Evolutionary conservation across 1,140 invertebrate species (phyloP).

Genomic region (Drosophila orena): DNA sequence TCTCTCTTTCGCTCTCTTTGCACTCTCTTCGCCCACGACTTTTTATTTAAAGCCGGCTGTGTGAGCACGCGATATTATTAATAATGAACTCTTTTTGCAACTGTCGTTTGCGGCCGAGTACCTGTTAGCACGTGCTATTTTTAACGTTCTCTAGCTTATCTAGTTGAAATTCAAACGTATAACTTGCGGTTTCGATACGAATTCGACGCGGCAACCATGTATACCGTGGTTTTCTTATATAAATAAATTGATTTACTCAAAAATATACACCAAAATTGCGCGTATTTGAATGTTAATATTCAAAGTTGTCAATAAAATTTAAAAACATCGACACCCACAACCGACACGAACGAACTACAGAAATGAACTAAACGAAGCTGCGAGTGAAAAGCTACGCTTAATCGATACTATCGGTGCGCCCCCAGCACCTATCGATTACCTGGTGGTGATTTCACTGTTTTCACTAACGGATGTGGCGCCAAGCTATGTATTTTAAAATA

Average conservation of each 20-base stretch:
- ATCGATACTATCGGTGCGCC: not conserved
- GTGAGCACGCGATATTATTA: conserved; percentile 8
- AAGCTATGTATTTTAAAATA: not conserved
- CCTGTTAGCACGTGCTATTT: conserved; percentile 49
- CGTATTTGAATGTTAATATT: conserved; percentile 4
- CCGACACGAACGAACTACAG: conserved; percentile 3
- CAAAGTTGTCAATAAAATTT: conserved; percentile 6
- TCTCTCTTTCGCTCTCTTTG: conserved; percentile 16
- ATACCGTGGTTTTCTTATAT: conserved; percentile 2
- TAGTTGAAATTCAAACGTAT: conserved; percentile 1
- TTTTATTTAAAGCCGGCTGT: conserved; percentile 18
- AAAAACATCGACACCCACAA: conserved; percentile 9
- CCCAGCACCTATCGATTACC: not conserved
- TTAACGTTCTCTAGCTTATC: not conserved
- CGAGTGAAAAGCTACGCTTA: not conserved
- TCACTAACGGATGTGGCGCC: not conserved
- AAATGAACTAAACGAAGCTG: conserved; percentile 2
- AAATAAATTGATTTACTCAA: not conserved
- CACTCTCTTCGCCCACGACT: conserved; percentile 15
- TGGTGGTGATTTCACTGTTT: not conserved
- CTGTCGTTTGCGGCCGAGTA: conserved; percentile 6
- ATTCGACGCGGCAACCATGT: not conserved
- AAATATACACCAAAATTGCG: not conserved
- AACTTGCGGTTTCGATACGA: not conserved
- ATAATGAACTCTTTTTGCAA: conserved; percentile 3